A percentile compares a stretch with the other conserved stretches of the same genome.
Evolutionary conservation across 1,140 invertebrate genomes (phyloP).

Genomic region (Elymnias hypermnestra): DNA sequence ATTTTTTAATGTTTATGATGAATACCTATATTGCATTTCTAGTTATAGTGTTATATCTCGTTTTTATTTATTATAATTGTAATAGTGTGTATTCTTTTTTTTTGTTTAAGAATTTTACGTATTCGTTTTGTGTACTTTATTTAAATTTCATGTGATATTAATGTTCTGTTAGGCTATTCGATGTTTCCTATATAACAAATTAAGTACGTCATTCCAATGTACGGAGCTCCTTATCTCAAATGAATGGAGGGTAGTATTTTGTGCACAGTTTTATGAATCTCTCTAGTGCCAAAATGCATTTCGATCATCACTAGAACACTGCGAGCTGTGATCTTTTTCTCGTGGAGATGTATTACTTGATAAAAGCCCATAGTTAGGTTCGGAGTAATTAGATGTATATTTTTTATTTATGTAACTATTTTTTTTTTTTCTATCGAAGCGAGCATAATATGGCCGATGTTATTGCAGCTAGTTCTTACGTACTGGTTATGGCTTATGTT

Average conservation of each 20-base stretch:
- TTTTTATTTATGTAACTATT: slow-evolving; percentile 67
- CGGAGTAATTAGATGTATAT: slow-evolving; percentile 52
- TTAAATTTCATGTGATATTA: slow-evolving; percentile 71
- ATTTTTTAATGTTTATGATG: slow-evolving; percentile 34
- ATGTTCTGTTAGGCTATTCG: slow-evolving; percentile 55
- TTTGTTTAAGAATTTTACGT: slow-evolving; percentile 65
- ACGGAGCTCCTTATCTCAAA: slow-evolving; percentile 10
- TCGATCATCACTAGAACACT: slow-evolving; percentile 40
- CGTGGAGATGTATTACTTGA: slow-evolving; percentile 38
- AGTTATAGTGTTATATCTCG: slow-evolving; percentile 64
- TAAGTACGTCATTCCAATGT: slow-evolving; percentile 45
- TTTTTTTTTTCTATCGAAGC: slow-evolving; percentile 61
- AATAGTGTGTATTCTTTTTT: slow-evolving; percentile 57
- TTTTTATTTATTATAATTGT: slow-evolving; percentile 68
- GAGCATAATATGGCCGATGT: slow-evolving; percentile 38
- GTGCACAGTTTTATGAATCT: slow-evolving; percentile 38
- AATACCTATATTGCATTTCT: slow-evolving; percentile 70
- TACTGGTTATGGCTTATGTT: slow-evolving; percentile 54
- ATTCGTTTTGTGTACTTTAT: slow-evolving; percentile 57
- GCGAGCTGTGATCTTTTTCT: slow-evolving; percentile 56
- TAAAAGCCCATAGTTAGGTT: slow-evolving; percentile 46
- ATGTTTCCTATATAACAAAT: slow-evolving; percentile 44
- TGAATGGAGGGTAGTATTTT: slow-evolving; percentile 3
- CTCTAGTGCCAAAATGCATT: slow-evolving; percentile 67
- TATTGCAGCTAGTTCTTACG: slow-evolving; percentile 21